Base-by-base conservation (phyloP, 2,888 invertebrate species). In the Lymantria monacha region DNA sequence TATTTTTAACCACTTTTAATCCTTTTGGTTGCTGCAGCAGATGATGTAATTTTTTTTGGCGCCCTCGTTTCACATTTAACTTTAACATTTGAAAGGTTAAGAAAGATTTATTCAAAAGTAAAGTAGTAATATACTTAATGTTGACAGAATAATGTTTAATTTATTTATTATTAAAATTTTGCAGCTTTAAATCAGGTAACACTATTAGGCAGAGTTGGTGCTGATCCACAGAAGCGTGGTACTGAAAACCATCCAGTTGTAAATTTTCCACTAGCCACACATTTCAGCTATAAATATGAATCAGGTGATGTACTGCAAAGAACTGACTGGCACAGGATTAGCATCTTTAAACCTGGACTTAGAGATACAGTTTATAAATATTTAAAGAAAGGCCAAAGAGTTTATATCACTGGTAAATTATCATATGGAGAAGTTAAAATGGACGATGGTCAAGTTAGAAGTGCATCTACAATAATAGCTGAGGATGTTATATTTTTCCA, bases 321-420 rank as follows among this genome's bases (percentile, higher is more conserved):
- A 69, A 97, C 97, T 9, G 97, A 98, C 66, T 98, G 98, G 98
- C 98, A 98, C 83, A 92, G 96, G 69, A 85, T 98, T 45, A 95
- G 96, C 67, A 95, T 98, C 8, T 98, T 98, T 79, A 96, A 95
- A 73, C 97, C 97, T 3, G 93, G 93, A 49, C 92, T 98, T 1
- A 92, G 97, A 38, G 97, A 97, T 30, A 93, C 93, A 0, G 95
- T 97, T 0, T 94, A 95, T 73, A 95, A 94, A 72, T 96, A 94
- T 76, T 80, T 98, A 51, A 96, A 94, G 71, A 98, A 97, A 86
- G 98, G 98, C 0, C 96, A 97, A 75, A 92, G 97, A 62, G 94
- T 97, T 0, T 93, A 96, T 85, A 93, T 98, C 0, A 94, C 94
- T 56, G 98, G 98, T 7, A 94, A 95, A 81, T 86, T 98, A 44